phyloP scores from a whole-genome alignment of 1,140 invertebrate genomes.

The Eupeodes corollae region DNA sequence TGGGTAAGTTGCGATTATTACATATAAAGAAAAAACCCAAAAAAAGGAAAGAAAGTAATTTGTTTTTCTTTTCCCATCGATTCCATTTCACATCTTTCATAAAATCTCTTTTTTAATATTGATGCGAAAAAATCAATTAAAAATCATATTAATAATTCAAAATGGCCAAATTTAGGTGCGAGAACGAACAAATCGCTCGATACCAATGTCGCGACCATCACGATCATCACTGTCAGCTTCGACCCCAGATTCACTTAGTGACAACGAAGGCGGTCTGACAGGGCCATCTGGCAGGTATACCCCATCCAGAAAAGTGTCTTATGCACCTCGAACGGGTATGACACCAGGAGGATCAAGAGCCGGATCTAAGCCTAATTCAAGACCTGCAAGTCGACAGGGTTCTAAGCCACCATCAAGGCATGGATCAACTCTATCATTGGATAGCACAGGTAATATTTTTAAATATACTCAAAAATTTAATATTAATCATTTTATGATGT shows the following conservation, averaged over 20 bases:
- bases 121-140: too few relatives aligned
- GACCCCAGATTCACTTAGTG: conserved; percentile 76
- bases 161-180: conserved; percentile 57
- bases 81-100: too few relatives aligned
- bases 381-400: conserved; percentile 67
- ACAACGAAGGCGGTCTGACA: conserved; percentile 65
- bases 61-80: not conserved
- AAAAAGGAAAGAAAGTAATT: not conserved
- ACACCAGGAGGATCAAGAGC: conserved; percentile 60
- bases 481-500: conserved; percentile 1
- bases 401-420: conserved; percentile 86
- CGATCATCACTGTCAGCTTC: conserved; percentile 65
- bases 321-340: conserved; percentile 41
- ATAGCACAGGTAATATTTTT: conserved; percentile 60
- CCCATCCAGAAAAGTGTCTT: conserved; percentile 44
- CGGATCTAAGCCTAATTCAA: conserved; percentile 59
- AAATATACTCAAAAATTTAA: conserved; percentile 1
- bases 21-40: conserved; percentile 1
- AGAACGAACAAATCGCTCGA: conserved; percentile 72
- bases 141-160: not conserved
- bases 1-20: conserved; percentile 42
- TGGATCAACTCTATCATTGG: conserved; percentile 81
- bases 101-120: too few relatives aligned
- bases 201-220: conserved; percentile 65
- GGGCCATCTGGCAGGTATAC: conserved; percentile 46